Evolutionary conservation across 2,888 invertebrate species (phyloP), one percentile per base, ranked within the genome.

Genomic region (Germaria angustata): DNA sequence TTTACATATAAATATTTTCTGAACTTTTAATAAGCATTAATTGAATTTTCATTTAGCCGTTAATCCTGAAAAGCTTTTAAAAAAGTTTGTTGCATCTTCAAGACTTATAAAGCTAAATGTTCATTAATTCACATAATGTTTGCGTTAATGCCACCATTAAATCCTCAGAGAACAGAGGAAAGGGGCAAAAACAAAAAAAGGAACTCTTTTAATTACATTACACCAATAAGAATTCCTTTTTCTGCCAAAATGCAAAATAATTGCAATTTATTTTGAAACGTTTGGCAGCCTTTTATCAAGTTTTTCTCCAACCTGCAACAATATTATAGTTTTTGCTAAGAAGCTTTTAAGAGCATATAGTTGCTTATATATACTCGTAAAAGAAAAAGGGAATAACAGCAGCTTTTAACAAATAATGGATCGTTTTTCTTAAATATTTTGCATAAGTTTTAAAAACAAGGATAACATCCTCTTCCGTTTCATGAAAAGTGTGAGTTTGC

Each of bases 51-150:
- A 65, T 78, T 78, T 75, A 78, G 63, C 73, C 36, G 55, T 63
- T 78, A 82, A 82, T 82, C 81, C 81, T 7, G 65, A 72, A 81
- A 81, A 81, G 77, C 81, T 81, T 77, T 81, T 73, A 77, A 81
- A 77, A 81, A 81, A 81, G 22, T 77, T 81, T 81, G 15, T 53
- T 17, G 24, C 41, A 63, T 46, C 36, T 39, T 63, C 32, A 28
- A 39, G 28, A 59, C 15, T 17, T 39, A 39, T 28, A 65, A 68
- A 22, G 17, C 59, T 59, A 57, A 81, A 59, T 76, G 39, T 69
- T 71, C 66, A 63, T 72, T 46, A 61, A 76, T 72, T 66, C 46
- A 44, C 39, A 49, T 61, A 73, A 73, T 78, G 44, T 73, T 69
- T 49, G 41, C 63, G 73, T 75, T 82, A 78, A 78, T 75, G 11